These are phyloP conservation scores for Metridium senile DNA, from an alignment of 92 coral and sea anemone genomes.

Conservation along the genomic window DNA sequence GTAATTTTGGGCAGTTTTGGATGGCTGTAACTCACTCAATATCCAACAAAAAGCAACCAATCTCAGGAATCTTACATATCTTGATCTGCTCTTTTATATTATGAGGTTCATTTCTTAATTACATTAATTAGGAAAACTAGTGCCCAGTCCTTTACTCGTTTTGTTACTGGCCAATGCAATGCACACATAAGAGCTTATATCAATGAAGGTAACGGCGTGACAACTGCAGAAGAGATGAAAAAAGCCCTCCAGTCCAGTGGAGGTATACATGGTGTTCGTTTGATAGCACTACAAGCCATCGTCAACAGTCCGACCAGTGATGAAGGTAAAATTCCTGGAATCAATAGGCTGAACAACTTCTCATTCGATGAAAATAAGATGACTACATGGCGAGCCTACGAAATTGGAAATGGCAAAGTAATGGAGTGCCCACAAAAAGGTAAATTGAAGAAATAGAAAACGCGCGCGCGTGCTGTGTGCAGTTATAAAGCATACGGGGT, in stretches of 20 bases:
- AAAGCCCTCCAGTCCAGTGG: slow-evolving; percentile 2
- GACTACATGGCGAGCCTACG: slow-evolving; percentile 42
- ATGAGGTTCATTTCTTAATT: no score
- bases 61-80: no score
- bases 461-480: no score
- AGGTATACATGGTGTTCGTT: slow-evolving; percentile 15
- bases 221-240: background rate
- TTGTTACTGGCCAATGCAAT: no score
- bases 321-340: slow-evolving; percentile 32
- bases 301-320: slow-evolving; percentile 1
- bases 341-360: slow-evolving; percentile 53
- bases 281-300: slow-evolving; percentile 21
- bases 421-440: background rate
- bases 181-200: slow-evolving; percentile 4
- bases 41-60: no score
- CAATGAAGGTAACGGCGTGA: slow-evolving; percentile 16
- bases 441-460: no score
- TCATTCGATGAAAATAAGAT: slow-evolving; percentile 16
- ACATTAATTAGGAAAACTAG: no score
- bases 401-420: slow-evolving; percentile 41
- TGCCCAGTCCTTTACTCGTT: no score
- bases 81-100: no score
- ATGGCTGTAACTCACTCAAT: no score
- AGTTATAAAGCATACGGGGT: no score
- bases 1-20: no score